Evolutionary conservation across 1,140 invertebrate species (phyloP).

Genomic region (Pseudobourletiella spinata): DNA sequence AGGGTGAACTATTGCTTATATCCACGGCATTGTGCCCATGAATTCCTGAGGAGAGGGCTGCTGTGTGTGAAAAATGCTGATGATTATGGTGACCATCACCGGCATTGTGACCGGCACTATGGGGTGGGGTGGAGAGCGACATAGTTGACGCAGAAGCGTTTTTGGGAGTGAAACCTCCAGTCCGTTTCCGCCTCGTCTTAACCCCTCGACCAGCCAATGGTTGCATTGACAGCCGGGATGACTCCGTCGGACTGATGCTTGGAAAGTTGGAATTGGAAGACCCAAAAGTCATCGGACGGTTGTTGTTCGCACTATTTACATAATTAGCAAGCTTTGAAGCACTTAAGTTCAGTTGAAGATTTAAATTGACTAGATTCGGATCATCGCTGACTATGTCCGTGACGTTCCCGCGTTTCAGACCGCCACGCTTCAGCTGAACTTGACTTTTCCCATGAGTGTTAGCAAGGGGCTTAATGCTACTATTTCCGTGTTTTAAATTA

Average conservation of each 20-base stretch:
- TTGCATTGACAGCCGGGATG: background rate
- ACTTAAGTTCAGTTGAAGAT: conserved; percentile 5
- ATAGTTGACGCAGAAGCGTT: background rate
- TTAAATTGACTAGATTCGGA: conserved; percentile 21
- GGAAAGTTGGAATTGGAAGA: background rate
- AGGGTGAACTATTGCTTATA: background rate
- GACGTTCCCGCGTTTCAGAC: background rate
- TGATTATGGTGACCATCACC: background rate
- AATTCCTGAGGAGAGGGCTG: background rate
- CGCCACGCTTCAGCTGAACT: conserved; percentile 1
- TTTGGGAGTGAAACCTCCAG: background rate
- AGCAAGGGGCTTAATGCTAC: background rate
- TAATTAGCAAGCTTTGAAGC: conserved; percentile 6
- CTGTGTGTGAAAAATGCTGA: background rate
- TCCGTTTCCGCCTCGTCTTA: background rate
- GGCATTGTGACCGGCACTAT: background rate
- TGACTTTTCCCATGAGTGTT: background rate
- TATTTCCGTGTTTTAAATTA: background rate
- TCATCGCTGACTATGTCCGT: conserved; percentile 5
- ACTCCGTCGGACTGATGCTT: background rate
- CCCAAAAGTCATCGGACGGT: background rate
- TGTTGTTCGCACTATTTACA: background rate
- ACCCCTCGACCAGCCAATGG: background rate
- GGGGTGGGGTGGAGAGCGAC: background rate
- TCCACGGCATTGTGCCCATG: background rate